Evolutionary conservation across 2,113 vertebrate species (phyloP), one percentile per base, ranked within the genome.

Genomic region (Danionella cerebrum): DNA sequence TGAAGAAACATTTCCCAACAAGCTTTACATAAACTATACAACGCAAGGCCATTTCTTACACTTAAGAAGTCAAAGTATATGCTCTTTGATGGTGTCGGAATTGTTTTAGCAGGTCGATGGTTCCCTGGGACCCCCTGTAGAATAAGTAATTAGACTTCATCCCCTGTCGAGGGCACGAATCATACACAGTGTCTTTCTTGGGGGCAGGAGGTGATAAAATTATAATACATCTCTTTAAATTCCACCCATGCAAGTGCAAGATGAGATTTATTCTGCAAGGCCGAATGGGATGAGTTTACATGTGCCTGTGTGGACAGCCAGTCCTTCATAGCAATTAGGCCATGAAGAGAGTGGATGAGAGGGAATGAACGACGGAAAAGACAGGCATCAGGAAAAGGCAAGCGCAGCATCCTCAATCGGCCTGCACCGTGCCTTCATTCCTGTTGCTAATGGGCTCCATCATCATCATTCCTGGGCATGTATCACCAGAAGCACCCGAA

Each of bases 401-500:
- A 72, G 68, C 45, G 21, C 44, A 65, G 60, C 77, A 76, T 76
- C 70, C 62, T 65, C 71, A 74, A 79, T 67, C 73, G 35, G 38
- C 60, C 74, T 84, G 25, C 62, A 64, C 66, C 38, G 69, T 86
- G 78, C 76, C 76, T 78, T 72, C 73, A 72, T 66, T 74, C 74
- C 70, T 78, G 71, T 60, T 75, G 60, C 47, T 75, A 84, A 73
- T 79, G 68, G 75, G 77, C 75, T 78, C 74, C 80, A 79, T 85
- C 76, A 78, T 85, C 76, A 78, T 81, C 78, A 78, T 84, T 84
- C 74, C 60, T 66, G 80, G 65, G 68, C 75, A 69, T 55, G 10
- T 77, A 65, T 67, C 70, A 74, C 76, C 65, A 84, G 79, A 76
- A 67, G 59, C 76, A 67, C 44, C 51, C 75, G 36, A 67, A 82